A percentile compares a stretch with the other conserved stretches of the same genome.
phyloP scores from a whole-genome alignment of 2,113 vertebrate genomes.

The Podocnemis expansa region DNA sequence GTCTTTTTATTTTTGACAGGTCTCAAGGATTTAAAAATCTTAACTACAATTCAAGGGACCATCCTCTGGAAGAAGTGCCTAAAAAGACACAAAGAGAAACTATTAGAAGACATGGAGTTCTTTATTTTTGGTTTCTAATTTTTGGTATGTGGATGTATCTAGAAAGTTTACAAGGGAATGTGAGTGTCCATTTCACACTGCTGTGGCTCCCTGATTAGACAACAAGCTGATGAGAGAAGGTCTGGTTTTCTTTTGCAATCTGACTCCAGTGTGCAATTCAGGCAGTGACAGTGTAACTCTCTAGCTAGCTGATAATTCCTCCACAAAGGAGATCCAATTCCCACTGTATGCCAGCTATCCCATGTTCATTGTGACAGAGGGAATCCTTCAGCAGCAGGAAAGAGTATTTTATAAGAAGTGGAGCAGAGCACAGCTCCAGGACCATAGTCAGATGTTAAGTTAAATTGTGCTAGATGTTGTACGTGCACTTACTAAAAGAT shows the following conservation, averaged over 20 bases:
- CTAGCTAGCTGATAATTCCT: neutral
- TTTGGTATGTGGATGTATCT: neutral
- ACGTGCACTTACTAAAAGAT: neutral
- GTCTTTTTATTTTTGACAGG: neutral
- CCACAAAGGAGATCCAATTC: neutral
- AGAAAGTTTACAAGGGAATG: neutral
- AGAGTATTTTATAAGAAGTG: neutral
- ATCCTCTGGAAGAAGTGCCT: neutral
- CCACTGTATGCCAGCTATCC: neutral
- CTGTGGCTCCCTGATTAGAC: neutral
- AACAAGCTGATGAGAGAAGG: neutral
- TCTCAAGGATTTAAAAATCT: neutral
- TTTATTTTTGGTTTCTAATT: conserved; percentile 46
- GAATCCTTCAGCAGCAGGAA: neutral
- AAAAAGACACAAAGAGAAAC: neutral
- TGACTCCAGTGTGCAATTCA: neutral
- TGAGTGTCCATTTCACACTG: neutral
- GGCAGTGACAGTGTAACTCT: neutral
- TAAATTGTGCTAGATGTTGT: neutral
- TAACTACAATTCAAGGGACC: neutral
- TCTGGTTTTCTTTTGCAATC: neutral
- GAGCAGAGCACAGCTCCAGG: neutral
- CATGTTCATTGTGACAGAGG: neutral
- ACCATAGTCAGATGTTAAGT: neutral
- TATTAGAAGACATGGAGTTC: conserved; percentile 10